phyloP scores from a whole-genome alignment of 2,888 invertebrate species.

The Anthrax anthrax region DNA sequence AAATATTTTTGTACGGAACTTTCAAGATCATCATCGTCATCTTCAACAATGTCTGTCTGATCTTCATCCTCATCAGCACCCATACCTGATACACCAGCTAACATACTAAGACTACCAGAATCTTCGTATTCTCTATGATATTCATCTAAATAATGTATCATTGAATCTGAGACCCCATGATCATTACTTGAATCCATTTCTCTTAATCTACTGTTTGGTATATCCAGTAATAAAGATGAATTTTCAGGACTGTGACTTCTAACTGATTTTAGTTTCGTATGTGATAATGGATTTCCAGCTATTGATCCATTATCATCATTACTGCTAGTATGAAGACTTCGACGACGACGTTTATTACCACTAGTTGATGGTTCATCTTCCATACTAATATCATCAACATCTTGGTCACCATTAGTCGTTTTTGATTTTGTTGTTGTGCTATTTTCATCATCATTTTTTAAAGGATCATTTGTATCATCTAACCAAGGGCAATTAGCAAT shows the following conservation, averaged over 20 bases:
- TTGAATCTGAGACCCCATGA: conserved; percentile 15
- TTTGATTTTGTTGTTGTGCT: not conserved
- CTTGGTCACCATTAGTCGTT: not conserved
- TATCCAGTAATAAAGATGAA: conserved; percentile 9
- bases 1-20: conserved; percentile 47
- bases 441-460: conserved; percentile 10
- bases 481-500: conserved; percentile 51
- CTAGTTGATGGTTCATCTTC: conserved; percentile 11
- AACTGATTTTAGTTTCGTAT: conserved; percentile 20
- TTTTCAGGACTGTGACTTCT: conserved; percentile 15
- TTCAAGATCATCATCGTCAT: conserved; percentile 41
- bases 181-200: conserved; percentile 3
- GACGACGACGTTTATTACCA: not conserved
- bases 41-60: conserved; percentile 28
- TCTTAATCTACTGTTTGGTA: not conserved
- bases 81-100: conserved; percentile 4
- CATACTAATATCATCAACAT: conserved; percentile 5
- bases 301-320: conserved; percentile 7
- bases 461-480: conserved; percentile 26
- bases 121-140: conserved; percentile 34
- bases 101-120: not conserved
- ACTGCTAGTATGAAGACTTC: not conserved
- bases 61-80: conserved; percentile 13
- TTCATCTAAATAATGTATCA: conserved; percentile 47
- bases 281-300: conserved; percentile 26